These are phyloP conservation scores for Leptobrachium leishanense DNA, from an alignment of 2,113 vertebrate genomes.

Conservation along the genomic window DNA sequence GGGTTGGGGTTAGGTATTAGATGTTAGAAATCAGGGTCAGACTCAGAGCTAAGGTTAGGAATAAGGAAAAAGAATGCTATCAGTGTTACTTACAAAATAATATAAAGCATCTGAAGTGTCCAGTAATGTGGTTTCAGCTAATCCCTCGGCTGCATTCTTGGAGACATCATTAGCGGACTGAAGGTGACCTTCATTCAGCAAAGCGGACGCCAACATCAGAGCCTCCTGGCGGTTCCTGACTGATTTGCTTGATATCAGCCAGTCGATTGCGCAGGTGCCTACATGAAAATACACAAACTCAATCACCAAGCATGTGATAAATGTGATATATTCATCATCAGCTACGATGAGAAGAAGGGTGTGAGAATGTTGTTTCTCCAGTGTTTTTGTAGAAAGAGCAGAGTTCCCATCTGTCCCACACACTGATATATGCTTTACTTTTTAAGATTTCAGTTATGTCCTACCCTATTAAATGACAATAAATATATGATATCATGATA, in stretches of 20 bases:
- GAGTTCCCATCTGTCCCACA: too few relatives aligned
- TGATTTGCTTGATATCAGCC: constrained; percentile 81
- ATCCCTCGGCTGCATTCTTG: constrained; percentile 72
- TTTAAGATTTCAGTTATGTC: too few relatives aligned
- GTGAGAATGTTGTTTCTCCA: too few relatives aligned
- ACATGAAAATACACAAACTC: not conserved
- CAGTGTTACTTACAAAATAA: constrained; percentile 85
- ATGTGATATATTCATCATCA: too few relatives aligned
- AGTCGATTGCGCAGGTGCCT: constrained; percentile 87
- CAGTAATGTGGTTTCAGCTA: constrained; percentile 74
- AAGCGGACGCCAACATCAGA: constrained; percentile 81
- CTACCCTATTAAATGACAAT: too few relatives aligned
- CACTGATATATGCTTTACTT: too few relatives aligned
- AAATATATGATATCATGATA: too few relatives aligned
- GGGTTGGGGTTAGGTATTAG: too few relatives aligned
- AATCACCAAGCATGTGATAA: not conserved
- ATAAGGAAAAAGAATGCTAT: not conserved
- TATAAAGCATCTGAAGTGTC: constrained; percentile 84
- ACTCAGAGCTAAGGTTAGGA: too few relatives aligned
- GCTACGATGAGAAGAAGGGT: too few relatives aligned
- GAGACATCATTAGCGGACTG: constrained; percentile 86
- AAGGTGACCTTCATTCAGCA: constrained; percentile 88
- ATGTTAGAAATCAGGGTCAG: too few relatives aligned
- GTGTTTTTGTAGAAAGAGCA: too few relatives aligned
- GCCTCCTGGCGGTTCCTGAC: constrained; percentile 84